Evolutionary conservation across 2,888 invertebrate species (phyloP).

Genomic region (Pristionchus fissidentatus): DNA sequence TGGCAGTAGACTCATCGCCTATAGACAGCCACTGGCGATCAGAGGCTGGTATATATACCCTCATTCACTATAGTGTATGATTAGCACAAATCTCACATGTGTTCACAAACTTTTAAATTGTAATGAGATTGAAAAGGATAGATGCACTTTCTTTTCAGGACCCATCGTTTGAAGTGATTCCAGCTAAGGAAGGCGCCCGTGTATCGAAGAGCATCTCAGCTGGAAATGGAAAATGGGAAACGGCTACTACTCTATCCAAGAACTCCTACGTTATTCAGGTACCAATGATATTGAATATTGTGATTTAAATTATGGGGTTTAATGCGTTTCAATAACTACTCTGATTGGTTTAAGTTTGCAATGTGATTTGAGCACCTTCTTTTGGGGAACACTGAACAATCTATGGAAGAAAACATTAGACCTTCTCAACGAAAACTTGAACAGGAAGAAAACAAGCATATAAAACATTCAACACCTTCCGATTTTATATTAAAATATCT

Average conservation of each 20-base stretch:
- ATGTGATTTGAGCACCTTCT: not conserved
- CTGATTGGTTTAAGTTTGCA: not conserved
- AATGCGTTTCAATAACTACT: not conserved
- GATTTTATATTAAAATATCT: too few species aligned
- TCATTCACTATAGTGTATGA: too few species aligned
- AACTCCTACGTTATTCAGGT: conserved; percentile 34
- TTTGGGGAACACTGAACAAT: not conserved
- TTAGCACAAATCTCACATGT: too few species aligned
- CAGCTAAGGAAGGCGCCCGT: conserved; percentile 20
- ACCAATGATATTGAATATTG: not conserved
- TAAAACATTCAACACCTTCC: not conserved
- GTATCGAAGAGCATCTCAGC: not conserved
- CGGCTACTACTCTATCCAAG: not conserved
- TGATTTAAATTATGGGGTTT: not conserved
- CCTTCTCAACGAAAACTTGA: too few species aligned
- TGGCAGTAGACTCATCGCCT: not conserved
- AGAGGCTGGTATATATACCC: too few species aligned
- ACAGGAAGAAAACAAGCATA: not conserved
- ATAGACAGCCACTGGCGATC: too few species aligned
- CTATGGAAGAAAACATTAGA: too few species aligned
- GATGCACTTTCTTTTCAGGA: not conserved
- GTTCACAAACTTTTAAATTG: too few species aligned
- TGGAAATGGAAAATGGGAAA: conserved; percentile 28
- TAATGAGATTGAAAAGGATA: too few species aligned
- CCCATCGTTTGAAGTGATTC: conserved; percentile 25